These are phyloP conservation scores for Equus quagga DNA, from an alignment of 2,113 vertebrate genomes.

Conservation along the genomic window DNA sequence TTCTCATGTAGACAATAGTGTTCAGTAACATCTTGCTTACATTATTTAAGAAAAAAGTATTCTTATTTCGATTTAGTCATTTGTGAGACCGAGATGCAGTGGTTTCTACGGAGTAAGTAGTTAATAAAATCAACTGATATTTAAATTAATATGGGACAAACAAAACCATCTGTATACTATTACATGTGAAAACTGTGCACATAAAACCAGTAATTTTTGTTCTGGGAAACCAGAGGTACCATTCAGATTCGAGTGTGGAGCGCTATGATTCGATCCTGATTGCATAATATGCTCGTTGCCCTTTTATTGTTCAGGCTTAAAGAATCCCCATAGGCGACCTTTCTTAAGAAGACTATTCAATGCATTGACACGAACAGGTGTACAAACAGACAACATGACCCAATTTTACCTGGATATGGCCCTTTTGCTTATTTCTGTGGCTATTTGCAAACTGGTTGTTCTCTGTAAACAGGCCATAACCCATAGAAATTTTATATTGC, in stretches of 20 bases:
- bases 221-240: conserved; percentile 70
- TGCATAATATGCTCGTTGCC: conserved; percentile 51
- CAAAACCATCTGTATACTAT: conserved; percentile 63
- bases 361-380: neutral
- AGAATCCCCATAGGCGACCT: neutral
- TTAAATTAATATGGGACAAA: conserved; percentile 72
- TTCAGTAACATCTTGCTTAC: neutral
- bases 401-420: neutral
- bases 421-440: neutral
- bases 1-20: neutral
- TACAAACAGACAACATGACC: neutral
- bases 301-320: conserved; percentile 49
- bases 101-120: conserved; percentile 19
- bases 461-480: neutral
- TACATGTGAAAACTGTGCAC: conserved; percentile 47
- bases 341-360: neutral
- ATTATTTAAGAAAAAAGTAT: neutral
- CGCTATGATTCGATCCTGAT: conserved; percentile 33
- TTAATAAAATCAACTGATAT: conserved; percentile 63
- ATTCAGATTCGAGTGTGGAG: conserved; percentile 55
- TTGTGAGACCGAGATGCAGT: neutral
- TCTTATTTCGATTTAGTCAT: conserved; percentile 53
- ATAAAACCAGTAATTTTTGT: conserved; percentile 67
- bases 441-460: neutral
- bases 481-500: neutral